phyloP scores from a whole-genome alignment of 2,113 vertebrate genomes.

The Hippocampus zosterae region DNA sequence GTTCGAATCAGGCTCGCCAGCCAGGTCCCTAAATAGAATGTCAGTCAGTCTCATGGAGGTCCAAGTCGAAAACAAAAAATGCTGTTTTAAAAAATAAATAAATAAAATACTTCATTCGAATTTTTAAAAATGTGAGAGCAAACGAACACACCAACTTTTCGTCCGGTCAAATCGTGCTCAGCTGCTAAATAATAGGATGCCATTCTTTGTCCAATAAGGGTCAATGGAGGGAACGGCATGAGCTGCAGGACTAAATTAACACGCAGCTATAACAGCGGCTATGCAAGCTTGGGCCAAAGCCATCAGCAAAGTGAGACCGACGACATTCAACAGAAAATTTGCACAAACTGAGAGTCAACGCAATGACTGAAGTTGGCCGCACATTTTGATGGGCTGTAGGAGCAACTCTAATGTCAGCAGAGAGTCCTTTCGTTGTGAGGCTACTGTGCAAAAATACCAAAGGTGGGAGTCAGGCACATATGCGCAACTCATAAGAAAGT shows the following conservation, averaged over 20 bases:
- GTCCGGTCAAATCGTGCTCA: slow-evolving; percentile 28
- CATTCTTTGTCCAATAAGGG: slow-evolving; percentile 66
- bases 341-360: not conserved
- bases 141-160: slow-evolving; percentile 4
- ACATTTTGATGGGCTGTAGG: not conserved
- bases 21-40: slow-evolving; percentile 13
- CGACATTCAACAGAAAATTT: not conserved
- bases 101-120: not conserved
- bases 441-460: not conserved
- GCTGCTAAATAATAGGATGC: slow-evolving; percentile 61
- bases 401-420: not conserved
- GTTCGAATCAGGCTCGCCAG: slow-evolving; percentile 11
- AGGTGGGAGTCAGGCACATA: slow-evolving; percentile 2
- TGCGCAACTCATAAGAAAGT: slow-evolving; percentile 1
- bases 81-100: not conserved
- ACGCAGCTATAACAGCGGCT: slow-evolving; percentile 41
- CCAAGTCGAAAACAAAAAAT: not conserved
- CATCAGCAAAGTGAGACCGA: slow-evolving; percentile 12
- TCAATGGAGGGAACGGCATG: slow-evolving; percentile 57
- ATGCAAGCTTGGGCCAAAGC: slow-evolving; percentile 50
- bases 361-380: not conserved
- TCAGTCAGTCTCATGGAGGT: not conserved
- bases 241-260: slow-evolving; percentile 63
- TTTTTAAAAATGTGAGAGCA: not conserved
- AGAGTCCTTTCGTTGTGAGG: not conserved